Conservation (phyloP, 2,888 invertebrate genomes). For the Heteromurus nitidus region DNA sequence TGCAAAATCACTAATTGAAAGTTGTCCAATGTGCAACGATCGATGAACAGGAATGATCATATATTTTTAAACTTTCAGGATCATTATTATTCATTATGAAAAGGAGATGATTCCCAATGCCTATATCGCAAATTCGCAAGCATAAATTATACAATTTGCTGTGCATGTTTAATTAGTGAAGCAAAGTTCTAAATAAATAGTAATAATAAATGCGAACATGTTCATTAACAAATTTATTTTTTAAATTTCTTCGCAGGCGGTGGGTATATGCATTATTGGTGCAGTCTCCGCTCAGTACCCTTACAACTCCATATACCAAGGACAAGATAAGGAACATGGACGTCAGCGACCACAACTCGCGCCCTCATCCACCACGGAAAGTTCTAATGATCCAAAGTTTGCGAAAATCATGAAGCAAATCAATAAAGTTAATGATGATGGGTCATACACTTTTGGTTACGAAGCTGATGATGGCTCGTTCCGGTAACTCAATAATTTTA, state of each 20-base stretch:
- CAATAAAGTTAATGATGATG: conserved; percentile 87
- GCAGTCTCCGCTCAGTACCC: conserved; percentile 54
- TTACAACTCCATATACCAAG: conserved; percentile 41
- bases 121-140: too few relatives aligned
- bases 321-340: conserved; percentile 35
- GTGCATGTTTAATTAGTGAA: too few relatives aligned
- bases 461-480: conserved; percentile 91
- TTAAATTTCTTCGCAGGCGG: conserved; percentile 21
- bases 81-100: too few relatives aligned
- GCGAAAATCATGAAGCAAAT: conserved; percentile 89
- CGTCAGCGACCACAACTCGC: conserved; percentile 16
- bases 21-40: too few relatives aligned
- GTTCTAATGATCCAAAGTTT: conserved; percentile 74
- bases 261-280: conserved; percentile 50
- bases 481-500: conserved; percentile 77
- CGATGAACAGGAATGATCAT: too few relatives aligned
- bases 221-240: not conserved
- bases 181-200: too few relatives aligned
- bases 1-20: too few relatives aligned
- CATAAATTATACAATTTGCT: too few relatives aligned
- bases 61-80: too few relatives aligned
- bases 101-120: too few relatives aligned
- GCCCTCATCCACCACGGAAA: conserved; percentile 27
- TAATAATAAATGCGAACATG: not conserved
- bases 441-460: conserved; percentile 89